Base-by-base conservation (phyloP, 2,888 invertebrate species). In the Dastarcus helophoroides region DNA sequence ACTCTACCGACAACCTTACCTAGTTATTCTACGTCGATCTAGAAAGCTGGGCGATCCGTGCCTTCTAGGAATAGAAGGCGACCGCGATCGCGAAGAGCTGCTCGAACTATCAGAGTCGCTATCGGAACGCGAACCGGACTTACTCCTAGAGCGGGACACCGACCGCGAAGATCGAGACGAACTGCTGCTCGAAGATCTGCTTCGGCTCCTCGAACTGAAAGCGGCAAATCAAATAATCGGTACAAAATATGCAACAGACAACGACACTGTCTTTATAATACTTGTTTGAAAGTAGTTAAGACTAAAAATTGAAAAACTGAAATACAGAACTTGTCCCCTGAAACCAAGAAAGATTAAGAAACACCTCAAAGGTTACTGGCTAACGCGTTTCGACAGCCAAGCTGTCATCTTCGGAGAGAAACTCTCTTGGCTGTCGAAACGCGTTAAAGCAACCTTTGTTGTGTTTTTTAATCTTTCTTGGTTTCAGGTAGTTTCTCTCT, bases 1-100 rank as follows among this genome's bases (percentile, higher is more conserved):
- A 10, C 10, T 12, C 3, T 4, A 27, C 12, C 11, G 4, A 11
- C 7, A 28, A 14, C 17, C 41, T 64, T 77, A 94, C 93, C 93
- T 94, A 47, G 94, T 94, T 53, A 94, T 94, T 46, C 94, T 75
- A 35, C 94, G 73, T 48, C 90, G 71, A 63, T 93, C 93, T 38
- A 93, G 68, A 64, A 93, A 93, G 62, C 89, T 89, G 11, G 94
- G 94, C 33, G 93, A 93, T 23, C 93, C 93, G 47, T 84, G 80
- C 37, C 93, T 74, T 33, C 93, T 69, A 29, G 93, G 89, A 59
- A 93, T 93, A 36, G 91, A 91, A n/a, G 80, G 83, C 36, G 86
- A 84, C 38, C 82, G 69, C 34, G 79, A 78, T 42, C 76, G 68
- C 7, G 72, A 71, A 11, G 70, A 64, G 33, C 59, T 61, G 56